Evolutionary conservation across 1,140 invertebrate species (phyloP).

Genomic region (Diabrotica virgifera): DNA sequence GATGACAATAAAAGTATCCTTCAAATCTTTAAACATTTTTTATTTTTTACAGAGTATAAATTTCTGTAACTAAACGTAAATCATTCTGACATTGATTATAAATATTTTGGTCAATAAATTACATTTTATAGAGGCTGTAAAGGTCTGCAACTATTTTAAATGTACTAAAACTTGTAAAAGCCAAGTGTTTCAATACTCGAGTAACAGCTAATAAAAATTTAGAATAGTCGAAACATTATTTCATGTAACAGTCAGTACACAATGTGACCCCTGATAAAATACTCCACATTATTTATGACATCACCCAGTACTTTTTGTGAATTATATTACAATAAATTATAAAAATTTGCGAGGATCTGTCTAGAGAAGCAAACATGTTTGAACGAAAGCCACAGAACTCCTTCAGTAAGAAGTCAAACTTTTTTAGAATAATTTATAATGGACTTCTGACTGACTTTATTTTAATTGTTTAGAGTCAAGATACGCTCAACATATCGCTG

Average conservation of each 20-base stretch:
- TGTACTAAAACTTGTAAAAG: slow-evolving; percentile 11
- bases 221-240: not conserved
- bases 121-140: slow-evolving; percentile 18
- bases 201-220: slow-evolving; percentile 1
- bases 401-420: too few species aligned
- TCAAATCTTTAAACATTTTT: not conserved
- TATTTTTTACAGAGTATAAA: not conserved
- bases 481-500: too few species aligned
- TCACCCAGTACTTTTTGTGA: too few species aligned
- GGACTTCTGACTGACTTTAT: too few species aligned
- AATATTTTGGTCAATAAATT: slow-evolving; percentile 23
- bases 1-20: slow-evolving; percentile 2
- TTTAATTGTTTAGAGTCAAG: too few species aligned
- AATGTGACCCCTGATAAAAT: not conserved
- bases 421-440: too few species aligned
- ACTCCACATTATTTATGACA: too few species aligned
- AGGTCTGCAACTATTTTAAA: slow-evolving; percentile 7
- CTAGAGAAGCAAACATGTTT: too few species aligned
- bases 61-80: slow-evolving; percentile 16
- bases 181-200: not conserved
- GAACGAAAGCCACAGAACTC: too few species aligned
- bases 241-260: not conserved
- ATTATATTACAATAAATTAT: too few species aligned
- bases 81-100: slow-evolving; percentile 21
- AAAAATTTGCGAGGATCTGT: too few species aligned